Evolutionary conservation across 2,113 vertebrate species (phyloP).

Genomic region (Cichladusa arquata): DNA sequence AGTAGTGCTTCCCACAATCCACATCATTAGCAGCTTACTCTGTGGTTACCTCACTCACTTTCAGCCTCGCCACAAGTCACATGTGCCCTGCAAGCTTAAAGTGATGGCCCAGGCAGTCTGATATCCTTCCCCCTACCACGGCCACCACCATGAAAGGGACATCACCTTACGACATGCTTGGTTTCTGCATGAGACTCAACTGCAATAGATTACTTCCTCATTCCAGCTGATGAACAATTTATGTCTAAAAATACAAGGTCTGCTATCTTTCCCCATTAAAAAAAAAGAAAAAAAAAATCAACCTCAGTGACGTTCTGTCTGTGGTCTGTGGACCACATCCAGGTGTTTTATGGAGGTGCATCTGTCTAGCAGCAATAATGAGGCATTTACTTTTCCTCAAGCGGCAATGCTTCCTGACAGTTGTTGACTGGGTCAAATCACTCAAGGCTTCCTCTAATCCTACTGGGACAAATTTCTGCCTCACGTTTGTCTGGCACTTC

Average conservation of each 20-base stretch:
- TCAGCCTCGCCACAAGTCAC: neutral
- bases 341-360: conserved; percentile 52
- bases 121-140: neutral
- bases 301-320: conserved; percentile 2
- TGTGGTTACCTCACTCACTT: conserved; percentile 28
- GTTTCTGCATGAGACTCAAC: neutral
- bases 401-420: neutral
- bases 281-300: neutral
- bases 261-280: neutral
- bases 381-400: conserved; percentile 48
- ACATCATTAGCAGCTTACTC: conserved; percentile 9
- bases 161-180: neutral
- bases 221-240: neutral
- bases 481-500: neutral
- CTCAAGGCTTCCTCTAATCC: neutral
- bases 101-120: neutral
- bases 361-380: conserved; percentile 27
- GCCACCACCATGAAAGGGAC: neutral
- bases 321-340: conserved; percentile 44
- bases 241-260: neutral
- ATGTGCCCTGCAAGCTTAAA: neutral
- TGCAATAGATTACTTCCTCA: neutral
- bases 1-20: conserved; percentile 15
- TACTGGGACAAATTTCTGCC: neutral
- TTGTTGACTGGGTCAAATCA: conserved; percentile 35